phyloP scores from a whole-genome alignment of 2,888 invertebrate genomes.

The Sphaeridia pumilis region DNA sequence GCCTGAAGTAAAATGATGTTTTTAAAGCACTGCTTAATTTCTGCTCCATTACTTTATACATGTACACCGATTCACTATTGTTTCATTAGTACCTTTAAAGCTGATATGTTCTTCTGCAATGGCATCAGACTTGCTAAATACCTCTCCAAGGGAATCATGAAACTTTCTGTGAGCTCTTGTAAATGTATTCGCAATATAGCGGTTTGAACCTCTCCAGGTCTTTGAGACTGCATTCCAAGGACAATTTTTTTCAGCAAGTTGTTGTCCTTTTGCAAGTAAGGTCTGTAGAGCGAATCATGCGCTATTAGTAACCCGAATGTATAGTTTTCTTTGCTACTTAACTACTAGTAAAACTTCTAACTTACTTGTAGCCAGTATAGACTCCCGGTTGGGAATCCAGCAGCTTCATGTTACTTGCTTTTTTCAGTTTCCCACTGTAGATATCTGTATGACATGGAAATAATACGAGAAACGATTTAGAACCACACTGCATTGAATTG shows the following conservation, averaged over 20 bases:
- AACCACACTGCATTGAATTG: too few relatives aligned
- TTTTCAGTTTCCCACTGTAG: constrained; percentile 50
- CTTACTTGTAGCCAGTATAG: constrained; percentile 58
- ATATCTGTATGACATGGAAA: too few relatives aligned
- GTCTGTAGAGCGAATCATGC: constrained; percentile 47
- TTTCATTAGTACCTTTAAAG: constrained; percentile 64
- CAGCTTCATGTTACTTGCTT: constrained; percentile 50
- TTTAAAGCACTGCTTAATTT: not conserved
- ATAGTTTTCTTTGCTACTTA: too few relatives aligned
- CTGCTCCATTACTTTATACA: not conserved
- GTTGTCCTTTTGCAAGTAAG: constrained; percentile 89
- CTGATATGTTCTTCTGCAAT: constrained; percentile 88
- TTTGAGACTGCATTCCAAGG: constrained; percentile 74
- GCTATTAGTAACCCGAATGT: too few relatives aligned
- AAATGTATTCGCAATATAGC: constrained; percentile 82
- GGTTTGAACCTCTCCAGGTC: constrained; percentile 89
- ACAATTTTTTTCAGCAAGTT: constrained; percentile 78
- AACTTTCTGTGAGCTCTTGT: constrained; percentile 92
- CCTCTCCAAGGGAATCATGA: constrained; percentile 95
- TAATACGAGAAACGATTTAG: too few relatives aligned
- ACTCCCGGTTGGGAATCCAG: constrained; percentile 70
- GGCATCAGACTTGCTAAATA: constrained; percentile 98
- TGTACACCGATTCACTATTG: not conserved
- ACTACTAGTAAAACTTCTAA: too few relatives aligned
- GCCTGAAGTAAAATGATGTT: constrained; percentile 45